Conservation (phyloP, 2,888 invertebrate species). For the Operophtera brumata region DNA sequence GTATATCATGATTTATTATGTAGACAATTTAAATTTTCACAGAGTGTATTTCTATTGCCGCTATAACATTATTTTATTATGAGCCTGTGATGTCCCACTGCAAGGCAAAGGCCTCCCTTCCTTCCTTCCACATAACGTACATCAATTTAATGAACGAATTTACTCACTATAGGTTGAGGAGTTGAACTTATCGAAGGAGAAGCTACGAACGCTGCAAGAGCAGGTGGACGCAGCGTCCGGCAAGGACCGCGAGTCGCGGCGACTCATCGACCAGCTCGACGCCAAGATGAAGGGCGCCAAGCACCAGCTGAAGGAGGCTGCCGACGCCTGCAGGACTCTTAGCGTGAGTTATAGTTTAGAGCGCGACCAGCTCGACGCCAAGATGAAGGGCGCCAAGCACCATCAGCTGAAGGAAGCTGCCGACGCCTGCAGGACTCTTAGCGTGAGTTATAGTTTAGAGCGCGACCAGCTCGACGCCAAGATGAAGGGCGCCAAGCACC, state of each 20-base stretch:
- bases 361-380: conserved; percentile 52
- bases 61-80: too few species aligned
- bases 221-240: conserved; percentile 50
- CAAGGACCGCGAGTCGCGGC: conserved; percentile 50
- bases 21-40: too few species aligned
- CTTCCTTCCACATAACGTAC: too few species aligned
- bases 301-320: conserved; percentile 35
- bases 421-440: conserved; percentile 42
- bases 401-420: conserved; percentile 36
- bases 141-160: too few species aligned
- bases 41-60: too few species aligned
- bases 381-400: conserved; percentile 52
- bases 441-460: conserved; percentile 47
- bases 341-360: conserved; percentile 50
- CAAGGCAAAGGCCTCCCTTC: too few species aligned
- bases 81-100: too few species aligned
- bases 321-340: conserved; percentile 42
- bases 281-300: conserved; percentile 54
- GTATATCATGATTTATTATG: too few species aligned
- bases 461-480: conserved; percentile 55
- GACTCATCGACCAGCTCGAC: conserved; percentile 55
- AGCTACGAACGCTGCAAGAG: conserved; percentile 43
- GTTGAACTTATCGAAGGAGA: conserved; percentile 55
- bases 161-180: conserved; percentile 52
- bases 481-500: conserved; percentile 50